These are phyloP conservation scores for Sericinus montela DNA, from an alignment of 2,888 invertebrate genomes.

Conservation along the genomic window DNA sequence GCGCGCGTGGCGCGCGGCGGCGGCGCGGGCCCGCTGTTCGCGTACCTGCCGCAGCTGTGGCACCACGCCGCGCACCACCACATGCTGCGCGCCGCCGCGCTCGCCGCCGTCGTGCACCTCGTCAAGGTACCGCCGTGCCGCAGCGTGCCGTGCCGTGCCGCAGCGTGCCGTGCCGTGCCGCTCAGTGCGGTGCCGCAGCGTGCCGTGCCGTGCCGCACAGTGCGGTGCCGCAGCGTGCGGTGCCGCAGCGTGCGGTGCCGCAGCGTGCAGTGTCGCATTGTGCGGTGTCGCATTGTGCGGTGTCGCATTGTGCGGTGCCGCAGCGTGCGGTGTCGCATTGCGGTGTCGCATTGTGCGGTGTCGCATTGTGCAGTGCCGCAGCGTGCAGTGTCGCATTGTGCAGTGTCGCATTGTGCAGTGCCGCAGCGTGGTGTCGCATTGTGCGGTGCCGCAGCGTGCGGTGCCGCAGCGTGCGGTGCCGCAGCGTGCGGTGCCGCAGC, in stretches of 20 bases:
- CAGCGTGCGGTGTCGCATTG: too few species aligned
- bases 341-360: too few species aligned
- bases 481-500: too few species aligned
- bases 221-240: constrained; percentile 91
- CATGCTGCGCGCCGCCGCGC: constrained; percentile 94
- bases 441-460: too few species aligned
- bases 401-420: too few species aligned
- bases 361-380: too few species aligned
- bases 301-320: too few species aligned
- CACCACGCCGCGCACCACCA: constrained; percentile 90
- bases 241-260: constrained; percentile 92
- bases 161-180: constrained; percentile 92
- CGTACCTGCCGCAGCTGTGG: constrained; percentile 94
- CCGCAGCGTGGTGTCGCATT: too few species aligned
- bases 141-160: constrained; percentile 89
- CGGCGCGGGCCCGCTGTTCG: constrained; percentile 83
- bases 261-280: constrained; percentile 83
- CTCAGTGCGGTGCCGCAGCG: constrained; percentile 83
- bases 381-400: too few species aligned
- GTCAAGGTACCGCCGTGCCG: constrained; percentile 80
- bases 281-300: constrained; percentile 91
- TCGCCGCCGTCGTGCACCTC: constrained; percentile 91
- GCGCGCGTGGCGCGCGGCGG: constrained; percentile 89
- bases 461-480: too few species aligned
- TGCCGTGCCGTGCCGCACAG: constrained; percentile 84